These are phyloP conservation scores for Melinopterus prodromus DNA, from an alignment of 2,888 invertebrate genomes.

Conservation along the genomic window DNA sequence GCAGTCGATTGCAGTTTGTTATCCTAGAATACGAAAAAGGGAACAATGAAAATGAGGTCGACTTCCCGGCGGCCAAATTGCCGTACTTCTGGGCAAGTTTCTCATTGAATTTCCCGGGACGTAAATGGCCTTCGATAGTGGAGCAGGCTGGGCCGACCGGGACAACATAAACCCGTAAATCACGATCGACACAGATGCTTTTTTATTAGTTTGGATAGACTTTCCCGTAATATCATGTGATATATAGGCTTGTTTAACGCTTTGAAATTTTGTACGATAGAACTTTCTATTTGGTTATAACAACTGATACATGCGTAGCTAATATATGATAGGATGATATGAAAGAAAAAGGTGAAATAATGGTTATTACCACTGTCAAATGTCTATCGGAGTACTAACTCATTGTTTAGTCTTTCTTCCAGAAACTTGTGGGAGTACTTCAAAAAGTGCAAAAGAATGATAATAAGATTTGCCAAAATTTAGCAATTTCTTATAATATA, in stretches of 20 bases:
- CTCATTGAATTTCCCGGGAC: background rate
- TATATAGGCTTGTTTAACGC: background rate
- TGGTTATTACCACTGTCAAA: no score
- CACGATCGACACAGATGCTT: background rate
- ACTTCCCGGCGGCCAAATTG: background rate
- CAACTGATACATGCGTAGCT: no score
- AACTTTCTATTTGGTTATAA: no score
- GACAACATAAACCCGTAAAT: background rate
- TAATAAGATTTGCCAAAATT: no score
- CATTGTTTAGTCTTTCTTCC: no score
- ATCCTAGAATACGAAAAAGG: background rate
- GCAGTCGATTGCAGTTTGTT: background rate
- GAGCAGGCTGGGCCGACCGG: background rate
- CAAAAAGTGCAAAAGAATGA: no score
- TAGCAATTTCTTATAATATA: no score
- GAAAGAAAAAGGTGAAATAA: no score
- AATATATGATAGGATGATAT: no score
- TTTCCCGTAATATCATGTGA: background rate
- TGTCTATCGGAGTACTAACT: no score
- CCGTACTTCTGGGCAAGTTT: background rate
- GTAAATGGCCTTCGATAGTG: background rate
- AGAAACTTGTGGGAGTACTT: no score
- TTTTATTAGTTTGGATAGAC: background rate
- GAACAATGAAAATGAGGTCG: background rate
- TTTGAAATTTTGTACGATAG: background rate